Percentiles rank a stretch among this genome's conserved stretches.
phyloP scores from a whole-genome alignment of 2,888 invertebrate genomes.

The Dusona sp. region DNA sequence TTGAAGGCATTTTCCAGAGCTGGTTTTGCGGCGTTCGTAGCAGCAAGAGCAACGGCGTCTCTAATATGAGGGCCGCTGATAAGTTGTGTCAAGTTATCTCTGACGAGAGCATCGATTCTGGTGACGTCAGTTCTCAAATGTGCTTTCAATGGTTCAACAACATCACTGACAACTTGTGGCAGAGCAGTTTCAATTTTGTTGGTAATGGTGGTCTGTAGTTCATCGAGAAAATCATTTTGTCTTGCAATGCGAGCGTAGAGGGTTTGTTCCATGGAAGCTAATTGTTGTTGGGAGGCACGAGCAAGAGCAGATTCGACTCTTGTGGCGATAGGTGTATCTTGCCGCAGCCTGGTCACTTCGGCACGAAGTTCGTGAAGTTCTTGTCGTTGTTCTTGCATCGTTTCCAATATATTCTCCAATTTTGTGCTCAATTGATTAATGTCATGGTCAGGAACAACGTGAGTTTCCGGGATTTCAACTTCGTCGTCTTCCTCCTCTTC shows the following conservation, averaged over 20 bases:
- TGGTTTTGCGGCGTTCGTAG: conserved; percentile 90
- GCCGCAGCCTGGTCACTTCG: conserved; percentile 78
- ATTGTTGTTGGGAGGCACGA: conserved; percentile 79
- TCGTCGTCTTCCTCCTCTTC: conserved; percentile 70
- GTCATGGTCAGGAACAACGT: conserved; percentile 72
- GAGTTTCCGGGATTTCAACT: conserved; percentile 61
- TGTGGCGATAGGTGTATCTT: conserved; percentile 78
- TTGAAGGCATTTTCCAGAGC: conserved; percentile 92
- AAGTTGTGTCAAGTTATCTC: conserved; percentile 92
- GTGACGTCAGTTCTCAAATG: conserved; percentile 86
- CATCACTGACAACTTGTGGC: conserved; percentile 87
- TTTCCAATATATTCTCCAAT: conserved; percentile 78
- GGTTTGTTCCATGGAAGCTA: conserved; percentile 78
- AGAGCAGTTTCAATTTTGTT: conserved; percentile 85
- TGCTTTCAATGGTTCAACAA: conserved; percentile 90
- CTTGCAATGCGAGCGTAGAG: conserved; percentile 77
- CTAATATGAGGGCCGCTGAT: conserved; percentile 90
- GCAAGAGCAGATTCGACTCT: conserved; percentile 79
- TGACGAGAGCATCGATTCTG: conserved; percentile 90
- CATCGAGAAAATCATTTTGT: conserved; percentile 79
- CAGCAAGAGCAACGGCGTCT: conserved; percentile 90
- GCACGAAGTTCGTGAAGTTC: conserved; percentile 78
- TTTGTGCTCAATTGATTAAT: conserved; percentile 76
- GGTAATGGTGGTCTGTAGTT: conserved; percentile 83
- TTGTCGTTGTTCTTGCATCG: conserved; percentile 79